Evolutionary conservation across 2,888 invertebrate genomes (phyloP), one percentile per base, ranked within the genome.

Genomic region (Oasisia sp.): DNA sequence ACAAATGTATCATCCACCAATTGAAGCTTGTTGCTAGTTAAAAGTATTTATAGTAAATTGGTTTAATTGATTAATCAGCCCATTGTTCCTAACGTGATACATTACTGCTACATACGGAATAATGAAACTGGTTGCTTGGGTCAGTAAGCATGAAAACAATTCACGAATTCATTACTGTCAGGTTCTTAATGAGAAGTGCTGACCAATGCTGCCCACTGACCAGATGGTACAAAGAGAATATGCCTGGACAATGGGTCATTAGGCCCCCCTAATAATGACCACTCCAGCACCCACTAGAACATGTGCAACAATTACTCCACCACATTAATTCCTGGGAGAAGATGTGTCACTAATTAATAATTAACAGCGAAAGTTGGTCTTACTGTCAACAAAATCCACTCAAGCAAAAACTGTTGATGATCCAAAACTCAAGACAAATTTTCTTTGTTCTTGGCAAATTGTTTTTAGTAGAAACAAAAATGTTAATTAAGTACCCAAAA

Each of bases 221-320:
- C 74, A 74, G 74, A n/a, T 74, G 74, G 74, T n/a, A 74, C 74
- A 74, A 74, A 74, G 74, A 27, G 74, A 74, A 74, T 74, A 27
- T 27, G 74, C 5, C 0, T 74, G 74, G 74, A 74, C 74, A 74
- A 74, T 74, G 74, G 74, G 74, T 74, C 74, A 74, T 74, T 74
- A 74, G 74, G 74, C 74, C 74, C 74, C 74, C 74, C 74, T 74
- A 74, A 74, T 74, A n/a, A 74, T 19, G 74, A n/a, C 74, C n/a
- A 74, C 74, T 74, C n/a, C 74, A 74, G 27, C 27, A 74, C 5
- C 27, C 74, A 27, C n/a, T n/a, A 19, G 74, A 7, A 74, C 74
- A 74, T 27, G 74, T 74, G 27, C 7, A 74, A 74, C 74, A 74
- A 74, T 74, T 74, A 74, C 19, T 74, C 74, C 27, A 27, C 74